phyloP scores from a whole-genome alignment of 1,140 invertebrate genomes.

The Samia ricini region DNA sequence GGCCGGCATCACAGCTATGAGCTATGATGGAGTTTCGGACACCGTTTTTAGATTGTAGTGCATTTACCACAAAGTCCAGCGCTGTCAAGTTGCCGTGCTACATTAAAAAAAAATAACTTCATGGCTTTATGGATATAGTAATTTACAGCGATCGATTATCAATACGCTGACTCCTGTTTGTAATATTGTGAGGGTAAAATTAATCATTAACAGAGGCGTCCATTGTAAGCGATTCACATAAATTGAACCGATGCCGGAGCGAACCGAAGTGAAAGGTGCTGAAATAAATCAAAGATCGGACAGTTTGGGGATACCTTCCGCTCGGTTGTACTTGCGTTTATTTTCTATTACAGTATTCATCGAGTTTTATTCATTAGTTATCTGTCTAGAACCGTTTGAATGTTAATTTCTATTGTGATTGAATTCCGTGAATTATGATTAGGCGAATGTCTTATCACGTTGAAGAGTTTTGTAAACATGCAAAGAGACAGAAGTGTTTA shows the following conservation, averaged over 20 bases:
- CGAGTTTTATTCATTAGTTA: neutral
- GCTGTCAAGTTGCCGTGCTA: too few relatives aligned
- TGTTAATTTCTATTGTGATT: neutral
- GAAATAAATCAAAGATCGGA: conserved; percentile 15
- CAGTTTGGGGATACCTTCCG: neutral
- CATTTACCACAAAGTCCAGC: too few relatives aligned
- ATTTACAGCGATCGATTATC: neutral
- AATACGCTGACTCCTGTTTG: neutral
- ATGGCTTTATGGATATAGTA: too few relatives aligned
- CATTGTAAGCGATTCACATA: conserved; percentile 14
- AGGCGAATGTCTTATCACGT: too few relatives aligned
- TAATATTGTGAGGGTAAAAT: neutral
- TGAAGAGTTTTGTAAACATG: too few relatives aligned
- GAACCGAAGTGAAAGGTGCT: conserved; percentile 4
- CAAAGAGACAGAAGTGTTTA: too few relatives aligned
- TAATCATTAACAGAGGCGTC: neutral
- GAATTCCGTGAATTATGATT: too few relatives aligned
- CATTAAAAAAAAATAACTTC: too few relatives aligned
- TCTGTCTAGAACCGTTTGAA: neutral
- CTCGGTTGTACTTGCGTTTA: neutral
- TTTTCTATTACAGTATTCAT: neutral
- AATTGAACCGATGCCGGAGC: conserved; percentile 5
- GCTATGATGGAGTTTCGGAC: too few relatives aligned
- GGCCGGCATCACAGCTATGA: too few relatives aligned
- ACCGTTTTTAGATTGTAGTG: too few relatives aligned